Conservation (phyloP, 2,797 vertebrate species). For the Pampus argenteus region DNA sequence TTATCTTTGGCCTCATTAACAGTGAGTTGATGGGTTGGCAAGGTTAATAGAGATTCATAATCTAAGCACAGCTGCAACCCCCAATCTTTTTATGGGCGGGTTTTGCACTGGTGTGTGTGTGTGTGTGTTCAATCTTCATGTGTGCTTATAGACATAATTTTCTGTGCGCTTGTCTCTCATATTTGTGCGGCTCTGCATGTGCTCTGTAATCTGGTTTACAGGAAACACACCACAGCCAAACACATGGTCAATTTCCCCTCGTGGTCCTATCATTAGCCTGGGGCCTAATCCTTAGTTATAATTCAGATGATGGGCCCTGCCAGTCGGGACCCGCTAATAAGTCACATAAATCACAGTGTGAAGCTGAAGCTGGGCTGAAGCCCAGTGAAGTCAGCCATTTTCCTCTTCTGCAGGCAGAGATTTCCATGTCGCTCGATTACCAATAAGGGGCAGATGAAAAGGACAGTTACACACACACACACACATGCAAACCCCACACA, state of each 20-base stretch:
- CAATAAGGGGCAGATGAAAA: slow-evolving; percentile 76
- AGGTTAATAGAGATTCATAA: slow-evolving; percentile 84
- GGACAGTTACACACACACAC: slow-evolving; percentile 64
- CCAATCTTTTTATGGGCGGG: slow-evolving; percentile 51
- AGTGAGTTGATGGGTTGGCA: slow-evolving; percentile 70
- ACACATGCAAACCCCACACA: slow-evolving; percentile 29
- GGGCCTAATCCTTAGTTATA: slow-evolving; percentile 80
- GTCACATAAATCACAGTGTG: slow-evolving; percentile 81
- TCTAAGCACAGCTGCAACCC: slow-evolving; percentile 75
- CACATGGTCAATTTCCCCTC: slow-evolving; percentile 72
- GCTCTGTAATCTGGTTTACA: slow-evolving; percentile 79
- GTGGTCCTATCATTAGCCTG: slow-evolving; percentile 76
- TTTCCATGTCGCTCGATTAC: slow-evolving; percentile 77
- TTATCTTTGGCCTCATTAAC: slow-evolving; percentile 73
- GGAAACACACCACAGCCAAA: slow-evolving; percentile 70
- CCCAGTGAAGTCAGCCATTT: slow-evolving; percentile 64
- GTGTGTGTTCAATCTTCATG: slow-evolving; percentile 61
- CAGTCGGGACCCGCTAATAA: slow-evolving; percentile 82
- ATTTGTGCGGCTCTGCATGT: slow-evolving; percentile 65
- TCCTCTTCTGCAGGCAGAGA: slow-evolving; percentile 75
- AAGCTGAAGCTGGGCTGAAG: slow-evolving; percentile 47
- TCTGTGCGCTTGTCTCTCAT: slow-evolving; percentile 45
- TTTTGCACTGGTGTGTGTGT: slow-evolving; percentile 48
- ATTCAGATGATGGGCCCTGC: slow-evolving; percentile 85
- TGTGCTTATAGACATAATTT: slow-evolving; percentile 59